These are phyloP conservation scores for Riparia riparia DNA, from an alignment of 2,113 vertebrate genomes.

Conservation along the genomic window DNA sequence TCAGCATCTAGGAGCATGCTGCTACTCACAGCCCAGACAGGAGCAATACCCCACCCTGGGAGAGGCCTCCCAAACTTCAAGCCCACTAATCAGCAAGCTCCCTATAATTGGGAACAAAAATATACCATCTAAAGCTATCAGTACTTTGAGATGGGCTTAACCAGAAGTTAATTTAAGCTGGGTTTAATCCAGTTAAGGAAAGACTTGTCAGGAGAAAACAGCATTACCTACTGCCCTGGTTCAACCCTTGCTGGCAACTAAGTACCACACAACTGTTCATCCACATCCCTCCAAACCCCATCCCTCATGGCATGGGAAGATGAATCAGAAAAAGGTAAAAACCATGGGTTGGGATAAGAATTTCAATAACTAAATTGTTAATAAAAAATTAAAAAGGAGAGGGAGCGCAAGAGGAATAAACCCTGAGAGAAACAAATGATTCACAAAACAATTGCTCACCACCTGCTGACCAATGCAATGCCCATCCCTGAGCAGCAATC, in stretches of 20 bases:
- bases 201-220: not conserved
- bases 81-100: not conserved
- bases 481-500: not conserved
- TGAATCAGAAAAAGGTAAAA: not conserved
- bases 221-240: not conserved
- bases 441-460: not conserved
- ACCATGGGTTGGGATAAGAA: not conserved
- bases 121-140: not conserved
- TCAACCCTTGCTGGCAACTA: not conserved
- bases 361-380: not conserved
- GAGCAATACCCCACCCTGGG: not conserved
- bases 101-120: slow-evolving; percentile 23
- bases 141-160: not conserved
- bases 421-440: not conserved
- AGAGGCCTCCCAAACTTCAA: slow-evolving; percentile 22
- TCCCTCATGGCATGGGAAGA: not conserved
- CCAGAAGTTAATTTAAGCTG: not conserved
- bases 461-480: not conserved
- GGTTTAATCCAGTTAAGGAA: not conserved
- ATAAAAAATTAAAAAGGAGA: not conserved
- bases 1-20: not conserved
- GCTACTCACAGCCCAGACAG: not conserved
- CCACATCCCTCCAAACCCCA: not conserved
- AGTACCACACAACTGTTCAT: not conserved
- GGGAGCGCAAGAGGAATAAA: not conserved